A percentile compares a stretch with the other conserved stretches of the same genome.
Evolutionary conservation across 2,888 invertebrate genomes (phyloP).

Genomic region (Drosophila ezoana): DNA sequence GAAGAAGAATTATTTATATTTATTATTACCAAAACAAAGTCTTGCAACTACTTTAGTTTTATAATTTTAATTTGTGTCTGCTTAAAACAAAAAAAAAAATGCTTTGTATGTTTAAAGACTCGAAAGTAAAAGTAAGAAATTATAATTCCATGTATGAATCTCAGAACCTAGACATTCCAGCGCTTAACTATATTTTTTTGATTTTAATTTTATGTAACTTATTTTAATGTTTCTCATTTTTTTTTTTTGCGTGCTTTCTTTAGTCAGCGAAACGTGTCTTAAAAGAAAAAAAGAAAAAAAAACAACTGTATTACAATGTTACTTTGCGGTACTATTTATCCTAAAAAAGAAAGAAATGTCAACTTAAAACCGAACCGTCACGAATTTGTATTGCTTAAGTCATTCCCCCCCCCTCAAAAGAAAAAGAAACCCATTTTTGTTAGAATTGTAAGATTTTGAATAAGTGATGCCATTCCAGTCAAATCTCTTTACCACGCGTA

Average conservation of each 20-base stretch:
- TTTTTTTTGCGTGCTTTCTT: constrained; percentile 48
- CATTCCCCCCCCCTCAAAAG: constrained; percentile 15
- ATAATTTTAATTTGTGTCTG: constrained; percentile 45
- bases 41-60: constrained; percentile 22
- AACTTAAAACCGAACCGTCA: constrained; percentile 66
- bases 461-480: constrained; percentile 54
- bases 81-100: constrained; percentile 4
- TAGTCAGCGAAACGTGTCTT: constrained; percentile 72
- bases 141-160: constrained; percentile 36
- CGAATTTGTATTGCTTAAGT: constrained; percentile 68
- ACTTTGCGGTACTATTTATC: constrained; percentile 55
- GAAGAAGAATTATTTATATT: constrained; percentile 38
- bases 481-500: constrained; percentile 50
- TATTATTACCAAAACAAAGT: constrained; percentile 32
- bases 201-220: constrained; percentile 42
- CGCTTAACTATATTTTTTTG: constrained; percentile 7
- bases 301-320: constrained; percentile 71
- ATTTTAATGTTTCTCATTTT: constrained; percentile 38
- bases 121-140: neutral
- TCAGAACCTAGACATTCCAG: constrained; percentile 53
- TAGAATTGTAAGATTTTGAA: constrained; percentile 60
- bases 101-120: constrained; percentile 20
- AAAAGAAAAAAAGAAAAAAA: constrained; percentile 34
- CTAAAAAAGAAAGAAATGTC: constrained; percentile 44
- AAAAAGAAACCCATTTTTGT: constrained; percentile 47